Conservation (phyloP, 2,797 vertebrate genomes). For the Echeneis naucrates region DNA sequence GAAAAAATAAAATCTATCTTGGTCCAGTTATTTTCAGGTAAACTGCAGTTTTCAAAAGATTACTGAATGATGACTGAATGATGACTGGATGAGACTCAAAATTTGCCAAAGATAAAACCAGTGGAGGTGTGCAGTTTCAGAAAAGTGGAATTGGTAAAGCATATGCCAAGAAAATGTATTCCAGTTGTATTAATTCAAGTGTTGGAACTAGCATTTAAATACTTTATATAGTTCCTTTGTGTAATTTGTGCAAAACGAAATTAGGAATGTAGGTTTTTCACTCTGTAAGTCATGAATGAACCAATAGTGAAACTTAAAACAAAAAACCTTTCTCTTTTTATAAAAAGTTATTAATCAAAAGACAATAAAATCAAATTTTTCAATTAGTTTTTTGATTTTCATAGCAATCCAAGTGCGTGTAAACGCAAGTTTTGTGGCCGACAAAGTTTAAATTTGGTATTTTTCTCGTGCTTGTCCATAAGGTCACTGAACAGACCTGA, state of each 20-base stretch:
- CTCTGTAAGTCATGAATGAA: neutral
- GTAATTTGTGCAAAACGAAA: neutral
- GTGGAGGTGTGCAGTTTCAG: constrained; percentile 15
- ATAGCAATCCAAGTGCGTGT: neutral
- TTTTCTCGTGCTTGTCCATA: constrained; percentile 2
- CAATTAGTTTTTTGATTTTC: too few species aligned
- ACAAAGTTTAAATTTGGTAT: neutral
- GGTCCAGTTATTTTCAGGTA: constrained; percentile 5
- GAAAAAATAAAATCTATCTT: constrained; percentile 1
- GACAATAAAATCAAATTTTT: too few species aligned
- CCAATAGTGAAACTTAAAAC: neutral
- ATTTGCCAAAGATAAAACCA: too few species aligned
- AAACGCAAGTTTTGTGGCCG: neutral
- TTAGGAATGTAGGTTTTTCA: neutral
- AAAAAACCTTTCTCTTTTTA: neutral
- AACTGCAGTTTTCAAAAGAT: constrained; percentile 5
- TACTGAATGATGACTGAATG: constrained; percentile 19
- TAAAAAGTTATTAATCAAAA: neutral
- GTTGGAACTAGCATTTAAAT: neutral
- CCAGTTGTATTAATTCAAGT: neutral
- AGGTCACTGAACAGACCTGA: constrained; percentile 10
- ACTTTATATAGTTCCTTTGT: neutral
- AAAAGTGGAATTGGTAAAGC: constrained; percentile 13
- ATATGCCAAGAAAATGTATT: neutral
- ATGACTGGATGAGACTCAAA: constrained; percentile 7